phyloP scores from a whole-genome alignment of 2,113 vertebrate species.

The Balaenoptera acutorostrata region DNA sequence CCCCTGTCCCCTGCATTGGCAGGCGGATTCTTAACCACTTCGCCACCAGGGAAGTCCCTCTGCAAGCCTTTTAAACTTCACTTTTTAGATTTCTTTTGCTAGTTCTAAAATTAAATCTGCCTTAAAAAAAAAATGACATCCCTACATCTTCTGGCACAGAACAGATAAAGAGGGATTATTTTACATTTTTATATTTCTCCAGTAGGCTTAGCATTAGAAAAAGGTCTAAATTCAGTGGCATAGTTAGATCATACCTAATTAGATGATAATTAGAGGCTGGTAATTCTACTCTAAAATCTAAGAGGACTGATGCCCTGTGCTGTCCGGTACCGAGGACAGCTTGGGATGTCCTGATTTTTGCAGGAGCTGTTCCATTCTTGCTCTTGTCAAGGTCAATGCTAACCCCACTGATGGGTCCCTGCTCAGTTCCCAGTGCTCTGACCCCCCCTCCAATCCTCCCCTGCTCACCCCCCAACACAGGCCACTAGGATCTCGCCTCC shows the following conservation, averaged over 20 bases:
- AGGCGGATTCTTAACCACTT: no score
- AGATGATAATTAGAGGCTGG: not conserved
- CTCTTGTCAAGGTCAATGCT: not conserved
- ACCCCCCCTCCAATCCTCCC: not conserved
- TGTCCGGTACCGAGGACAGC: fast-evolving
- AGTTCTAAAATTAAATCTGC: not conserved
- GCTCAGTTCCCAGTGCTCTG: not conserved
- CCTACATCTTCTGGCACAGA: not conserved
- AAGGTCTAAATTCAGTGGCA: not conserved
- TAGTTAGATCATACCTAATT: not conserved
- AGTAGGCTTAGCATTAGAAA: not conserved
- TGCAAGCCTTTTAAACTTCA: not conserved
- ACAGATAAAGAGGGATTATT: not conserved
- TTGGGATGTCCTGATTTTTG: not conserved
- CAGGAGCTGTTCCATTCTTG: not conserved
- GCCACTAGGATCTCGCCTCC: not conserved
- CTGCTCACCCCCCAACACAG: no score
- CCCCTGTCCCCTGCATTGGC: no score
- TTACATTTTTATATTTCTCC: not conserved
- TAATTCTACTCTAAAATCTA: not conserved
- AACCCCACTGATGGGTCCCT: no score
- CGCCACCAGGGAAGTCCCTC: not conserved
- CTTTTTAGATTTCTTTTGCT: not conserved
- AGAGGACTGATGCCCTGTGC: fast-evolving
- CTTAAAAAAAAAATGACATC: not conserved